phyloP scores from a whole-genome alignment of 1,140 invertebrate species.

The Drosophila carrolli region DNA sequence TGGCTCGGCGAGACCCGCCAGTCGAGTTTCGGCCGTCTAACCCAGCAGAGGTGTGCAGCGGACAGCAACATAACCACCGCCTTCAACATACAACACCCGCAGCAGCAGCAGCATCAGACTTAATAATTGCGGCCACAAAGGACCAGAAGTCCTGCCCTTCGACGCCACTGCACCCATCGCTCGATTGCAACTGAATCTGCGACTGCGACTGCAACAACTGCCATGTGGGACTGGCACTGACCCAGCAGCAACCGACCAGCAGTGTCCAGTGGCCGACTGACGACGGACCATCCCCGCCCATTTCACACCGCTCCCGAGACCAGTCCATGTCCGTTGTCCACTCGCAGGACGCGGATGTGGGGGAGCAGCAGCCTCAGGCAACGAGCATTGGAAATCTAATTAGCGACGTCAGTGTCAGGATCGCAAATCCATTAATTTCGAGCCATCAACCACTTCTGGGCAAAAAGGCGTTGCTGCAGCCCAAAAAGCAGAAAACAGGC shows the following conservation, averaged over 20 bases:
- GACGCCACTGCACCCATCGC: not conserved
- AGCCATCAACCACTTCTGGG: conserved; percentile 29
- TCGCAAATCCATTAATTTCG: conserved; percentile 46
- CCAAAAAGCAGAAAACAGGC: not conserved
- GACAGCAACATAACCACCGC: conserved; percentile 32
- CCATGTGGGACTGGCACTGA: conserved; percentile 23
- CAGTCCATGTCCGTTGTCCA: conserved; percentile 13
- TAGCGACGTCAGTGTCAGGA: conserved; percentile 53
- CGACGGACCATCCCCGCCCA: conserved; percentile 26
- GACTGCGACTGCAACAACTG: conserved; percentile 27
- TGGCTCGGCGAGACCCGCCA: conserved; percentile 35
- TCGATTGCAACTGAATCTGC: not conserved
- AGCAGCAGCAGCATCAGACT: conserved; percentile 31
- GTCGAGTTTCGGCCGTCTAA: conserved; percentile 81
- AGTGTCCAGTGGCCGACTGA: conserved; percentile 30
- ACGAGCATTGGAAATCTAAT: conserved; percentile 47
- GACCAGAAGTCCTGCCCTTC: conserved; percentile 18
- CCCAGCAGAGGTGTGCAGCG: conserved; percentile 74
- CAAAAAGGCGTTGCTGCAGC: conserved; percentile 45
- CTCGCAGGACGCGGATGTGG: conserved; percentile 26
- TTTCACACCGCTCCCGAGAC: not conserved
- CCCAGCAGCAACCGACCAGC: conserved; percentile 17
- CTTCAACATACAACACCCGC: conserved; percentile 9
- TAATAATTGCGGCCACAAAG: conserved; percentile 37
- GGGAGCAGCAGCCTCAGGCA: conserved; percentile 12